Percentiles rank a stretch among this genome's conserved stretches.
Evolutionary conservation across 2,888 invertebrate genomes (phyloP).

Genomic region (Acrobasis suavella): DNA sequence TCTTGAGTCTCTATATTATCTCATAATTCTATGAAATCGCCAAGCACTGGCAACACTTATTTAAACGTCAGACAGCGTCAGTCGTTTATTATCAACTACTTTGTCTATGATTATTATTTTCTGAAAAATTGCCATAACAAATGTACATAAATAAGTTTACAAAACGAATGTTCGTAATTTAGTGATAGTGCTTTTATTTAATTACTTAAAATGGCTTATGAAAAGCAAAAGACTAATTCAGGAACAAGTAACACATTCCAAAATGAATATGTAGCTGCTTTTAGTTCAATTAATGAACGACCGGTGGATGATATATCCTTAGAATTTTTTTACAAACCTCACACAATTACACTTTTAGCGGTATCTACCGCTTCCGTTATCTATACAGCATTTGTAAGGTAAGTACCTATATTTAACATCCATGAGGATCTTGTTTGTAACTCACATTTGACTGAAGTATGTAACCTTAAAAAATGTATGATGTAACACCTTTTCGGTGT

Average conservation of each 20-base stretch:
- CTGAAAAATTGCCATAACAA: too few relatives aligned
- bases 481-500: not conserved
- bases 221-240: conserved; percentile 31
- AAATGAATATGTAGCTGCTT: conserved; percentile 82
- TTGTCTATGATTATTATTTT: too few relatives aligned
- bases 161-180: not conserved
- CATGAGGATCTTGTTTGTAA: not conserved
- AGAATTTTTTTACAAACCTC: conserved; percentile 99
- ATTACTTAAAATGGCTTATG: not conserved
- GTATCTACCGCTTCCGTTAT: conserved; percentile 94
- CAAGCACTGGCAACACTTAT: too few relatives aligned
- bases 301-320: conserved; percentile 98
- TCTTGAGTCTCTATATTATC: too few relatives aligned
- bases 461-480: not conserved
- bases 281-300: conserved; percentile 93
- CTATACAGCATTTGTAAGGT: conserved; percentile 98
- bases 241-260: conserved; percentile 36
- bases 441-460: not conserved
- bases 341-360: conserved; percentile 95
- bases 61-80: too few relatives aligned
- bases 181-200: not conserved
- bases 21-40: too few relatives aligned
- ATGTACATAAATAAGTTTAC: too few relatives aligned
- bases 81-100: too few relatives aligned
- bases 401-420: conserved; percentile 34